Evolutionary conservation across 2,888 invertebrate species (phyloP).

Genomic region (Pelosia muscerda): DNA sequence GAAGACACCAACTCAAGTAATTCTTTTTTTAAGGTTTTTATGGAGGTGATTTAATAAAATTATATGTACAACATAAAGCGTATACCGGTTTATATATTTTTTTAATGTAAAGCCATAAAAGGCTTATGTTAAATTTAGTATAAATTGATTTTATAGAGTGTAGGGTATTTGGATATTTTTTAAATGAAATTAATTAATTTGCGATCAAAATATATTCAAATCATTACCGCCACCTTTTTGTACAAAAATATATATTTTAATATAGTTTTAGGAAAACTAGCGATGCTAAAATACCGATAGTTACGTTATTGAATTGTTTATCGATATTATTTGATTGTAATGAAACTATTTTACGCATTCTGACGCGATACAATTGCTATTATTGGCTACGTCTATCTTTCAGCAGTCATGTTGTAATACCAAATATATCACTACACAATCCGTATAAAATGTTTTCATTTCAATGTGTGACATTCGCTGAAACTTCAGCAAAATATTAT

Average conservation of each 20-base stretch:
- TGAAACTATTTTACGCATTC: too few relatives aligned
- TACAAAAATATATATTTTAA: background rate
- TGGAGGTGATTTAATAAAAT: background rate
- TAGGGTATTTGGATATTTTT: constrained; percentile 7
- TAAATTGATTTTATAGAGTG: constrained; percentile 5
- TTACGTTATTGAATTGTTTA: too few relatives aligned
- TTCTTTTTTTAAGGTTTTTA: too few relatives aligned
- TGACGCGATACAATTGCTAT: too few relatives aligned
- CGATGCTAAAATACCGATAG: background rate
- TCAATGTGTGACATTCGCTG: too few relatives aligned
- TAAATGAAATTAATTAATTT: background rate
- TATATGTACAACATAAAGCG: background rate
- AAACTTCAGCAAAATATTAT: too few relatives aligned
- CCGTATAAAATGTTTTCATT: too few relatives aligned
- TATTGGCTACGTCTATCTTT: too few relatives aligned
- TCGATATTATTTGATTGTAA: background rate
- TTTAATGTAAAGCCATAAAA: background rate
- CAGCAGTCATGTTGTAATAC: too few relatives aligned
- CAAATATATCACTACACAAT: too few relatives aligned
- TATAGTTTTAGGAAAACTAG: background rate
- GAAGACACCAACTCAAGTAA: too few relatives aligned
- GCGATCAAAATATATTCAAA: background rate
- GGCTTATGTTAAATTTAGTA: too few relatives aligned
- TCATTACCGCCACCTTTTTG: constrained; percentile 4
- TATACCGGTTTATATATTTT: background rate